A percentile compares a stretch with the other conserved stretches of the same genome.
These are phyloP conservation scores for Myotis findleyi DNA, from an alignment of 2,797 vertebrate genomes.

Conservation along the genomic window DNA sequence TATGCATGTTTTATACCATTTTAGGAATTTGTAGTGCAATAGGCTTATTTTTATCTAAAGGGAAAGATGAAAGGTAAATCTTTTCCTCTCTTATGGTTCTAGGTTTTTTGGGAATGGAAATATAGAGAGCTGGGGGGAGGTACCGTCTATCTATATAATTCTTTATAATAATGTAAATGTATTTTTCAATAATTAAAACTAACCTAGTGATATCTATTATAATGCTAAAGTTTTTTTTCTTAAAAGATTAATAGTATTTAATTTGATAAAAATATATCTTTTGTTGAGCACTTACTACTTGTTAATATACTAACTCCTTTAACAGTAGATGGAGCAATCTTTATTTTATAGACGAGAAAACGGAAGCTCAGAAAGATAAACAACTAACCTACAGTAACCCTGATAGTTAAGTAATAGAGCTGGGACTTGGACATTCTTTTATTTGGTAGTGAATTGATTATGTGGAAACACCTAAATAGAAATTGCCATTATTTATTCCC, in stretches of 20 bases:
- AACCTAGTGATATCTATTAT: conserved; percentile 5
- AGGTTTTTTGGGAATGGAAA: background rate
- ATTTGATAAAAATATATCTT: conserved; percentile 32
- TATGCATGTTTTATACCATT: background rate
- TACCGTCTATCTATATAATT: background rate
- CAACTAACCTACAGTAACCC: background rate
- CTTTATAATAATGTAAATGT: conserved; percentile 43
- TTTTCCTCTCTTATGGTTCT: background rate
- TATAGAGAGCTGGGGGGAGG: background rate
- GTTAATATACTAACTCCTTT: background rate
- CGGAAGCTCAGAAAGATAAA: conserved; percentile 9
- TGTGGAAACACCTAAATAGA: background rate
- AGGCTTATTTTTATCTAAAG: conserved; percentile 30
- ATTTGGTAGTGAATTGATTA: conserved; percentile 3
- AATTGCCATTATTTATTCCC: background rate
- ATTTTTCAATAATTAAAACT: conserved; percentile 53
- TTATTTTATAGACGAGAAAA: conserved; percentile 26
- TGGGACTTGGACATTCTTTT: background rate
- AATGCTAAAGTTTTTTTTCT: conserved; percentile 30
- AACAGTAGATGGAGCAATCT: background rate
- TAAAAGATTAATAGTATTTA: conserved; percentile 43
- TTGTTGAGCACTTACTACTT: background rate
- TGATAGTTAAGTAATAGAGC: background rate
- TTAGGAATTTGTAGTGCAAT: conserved; percentile 29
- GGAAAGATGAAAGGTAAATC: conserved; percentile 25